Percentiles rank a stretch among this genome's conserved stretches.
Conservation (phyloP, 2,797 vertebrate species). For the Coregonus sp. region DNA sequence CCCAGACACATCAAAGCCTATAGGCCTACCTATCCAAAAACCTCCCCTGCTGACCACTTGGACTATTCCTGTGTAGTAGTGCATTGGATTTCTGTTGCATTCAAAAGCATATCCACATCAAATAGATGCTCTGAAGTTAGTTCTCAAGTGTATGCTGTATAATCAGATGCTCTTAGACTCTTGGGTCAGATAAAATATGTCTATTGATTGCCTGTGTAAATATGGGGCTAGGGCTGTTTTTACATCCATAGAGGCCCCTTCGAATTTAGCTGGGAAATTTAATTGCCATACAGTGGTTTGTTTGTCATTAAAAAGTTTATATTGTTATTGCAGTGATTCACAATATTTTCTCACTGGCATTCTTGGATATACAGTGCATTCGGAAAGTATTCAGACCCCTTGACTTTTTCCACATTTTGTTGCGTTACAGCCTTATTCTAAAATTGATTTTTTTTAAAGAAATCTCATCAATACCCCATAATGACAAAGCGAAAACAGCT, state of each 20-base stretch:
- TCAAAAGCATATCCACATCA: neutral
- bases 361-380: neutral
- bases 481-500: too few relatives aligned
- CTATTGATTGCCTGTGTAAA: neutral
- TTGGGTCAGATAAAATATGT: neutral
- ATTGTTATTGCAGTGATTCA: neutral
- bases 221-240: neutral
- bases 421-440: too few relatives aligned
- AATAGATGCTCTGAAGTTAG: neutral
- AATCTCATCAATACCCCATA: too few relatives aligned
- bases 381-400: too few relatives aligned
- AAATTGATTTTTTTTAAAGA: too few relatives aligned
- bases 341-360: neutral
- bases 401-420: too few relatives aligned
- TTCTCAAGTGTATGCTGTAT: neutral
- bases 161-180: neutral
- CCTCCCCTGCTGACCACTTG: too few relatives aligned
- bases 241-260: neutral
- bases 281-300: neutral
- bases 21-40: too few relatives aligned
- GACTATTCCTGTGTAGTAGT: too few relatives aligned
- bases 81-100: too few relatives aligned
- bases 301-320: neutral
- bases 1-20: too few relatives aligned
- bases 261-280: neutral